These are phyloP conservation scores for Sciurus niger DNA, from an alignment of 2,113 vertebrate species.

Conservation along the genomic window DNA sequence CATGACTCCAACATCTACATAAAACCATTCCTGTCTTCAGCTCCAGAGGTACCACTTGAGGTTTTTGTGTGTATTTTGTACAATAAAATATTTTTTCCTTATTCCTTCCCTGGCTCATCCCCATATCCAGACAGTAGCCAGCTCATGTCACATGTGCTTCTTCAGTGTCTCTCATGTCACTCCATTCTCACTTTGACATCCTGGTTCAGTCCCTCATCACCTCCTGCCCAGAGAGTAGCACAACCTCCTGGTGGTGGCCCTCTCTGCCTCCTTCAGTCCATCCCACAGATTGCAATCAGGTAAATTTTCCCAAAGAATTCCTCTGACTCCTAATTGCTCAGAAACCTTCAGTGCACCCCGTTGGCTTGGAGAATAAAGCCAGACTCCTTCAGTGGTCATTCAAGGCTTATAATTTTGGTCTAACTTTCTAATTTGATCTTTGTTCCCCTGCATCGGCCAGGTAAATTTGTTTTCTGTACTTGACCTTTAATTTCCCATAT, in stretches of 20 bases:
- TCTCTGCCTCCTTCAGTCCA: rapidly evolving
- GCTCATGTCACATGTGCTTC: rapidly evolving
- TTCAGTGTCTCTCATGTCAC: rapidly evolving
- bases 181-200: background rate
- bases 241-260: background rate
- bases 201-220: background rate
- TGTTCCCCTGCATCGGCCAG: background rate
- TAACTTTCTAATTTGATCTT: background rate
- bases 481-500: slow-evolving; percentile 16
- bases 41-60: slow-evolving; percentile 93
- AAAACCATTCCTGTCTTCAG: slow-evolving; percentile 98
- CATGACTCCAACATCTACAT: slow-evolving; percentile 99
- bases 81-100: background rate
- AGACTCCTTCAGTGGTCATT: background rate
- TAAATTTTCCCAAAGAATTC: background rate
- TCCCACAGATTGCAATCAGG: rapidly evolving
- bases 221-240: background rate
- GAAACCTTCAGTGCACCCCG: background rate
- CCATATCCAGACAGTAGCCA: background rate
- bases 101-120: background rate
- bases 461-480: background rate
- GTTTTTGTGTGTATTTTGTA: slow-evolving; percentile 45
- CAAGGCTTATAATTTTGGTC: background rate
- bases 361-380: background rate
- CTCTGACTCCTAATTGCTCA: background rate